phyloP scores from a whole-genome alignment of 2,888 invertebrate genomes.

The Melieria omissa region DNA sequence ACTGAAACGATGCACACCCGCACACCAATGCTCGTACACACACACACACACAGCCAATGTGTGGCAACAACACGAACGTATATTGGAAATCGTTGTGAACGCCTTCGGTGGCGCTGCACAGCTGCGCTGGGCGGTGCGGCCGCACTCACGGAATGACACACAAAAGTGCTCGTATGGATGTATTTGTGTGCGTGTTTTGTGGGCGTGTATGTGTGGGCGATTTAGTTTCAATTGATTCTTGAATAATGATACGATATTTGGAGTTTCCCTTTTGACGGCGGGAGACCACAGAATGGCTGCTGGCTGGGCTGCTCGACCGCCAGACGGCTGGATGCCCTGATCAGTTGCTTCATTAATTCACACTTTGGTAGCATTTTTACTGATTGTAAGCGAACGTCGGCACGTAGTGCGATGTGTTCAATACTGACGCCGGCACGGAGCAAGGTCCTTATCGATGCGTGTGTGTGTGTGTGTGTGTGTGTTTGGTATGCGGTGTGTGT shows the following conservation, averaged over 20 bases:
- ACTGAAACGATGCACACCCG: too few species aligned
- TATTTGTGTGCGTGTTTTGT: neutral
- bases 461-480: neutral
- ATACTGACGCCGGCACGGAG: slow-evolving; percentile 18
- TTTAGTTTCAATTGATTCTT: slow-evolving; percentile 40
- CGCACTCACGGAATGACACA: neutral
- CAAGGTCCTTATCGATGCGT: neutral
- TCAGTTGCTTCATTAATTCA: slow-evolving; percentile 30
- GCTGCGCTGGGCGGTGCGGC: too few species aligned
- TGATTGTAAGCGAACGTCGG: neutral
- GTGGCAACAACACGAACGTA: too few species aligned
- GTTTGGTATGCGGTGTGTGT: neutral
- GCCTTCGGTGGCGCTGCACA: too few species aligned
- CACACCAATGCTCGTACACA: too few species aligned
- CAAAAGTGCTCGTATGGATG: neutral
- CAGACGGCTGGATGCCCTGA: slow-evolving; percentile 13
- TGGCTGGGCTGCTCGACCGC: neutral
- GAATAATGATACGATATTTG: slow-evolving; percentile 38
- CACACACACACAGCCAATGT: too few species aligned
- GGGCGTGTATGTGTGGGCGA: slow-evolving; percentile 25
- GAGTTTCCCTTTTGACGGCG: slow-evolving; percentile 18
- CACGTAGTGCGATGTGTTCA: slow-evolving; percentile 9
- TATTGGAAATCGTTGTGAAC: too few species aligned
- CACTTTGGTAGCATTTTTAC: slow-evolving; percentile 23
- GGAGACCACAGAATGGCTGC: neutral